Base-by-base conservation (phyloP, 2,888 invertebrate species). In the Acanthopleura granulata region DNA sequence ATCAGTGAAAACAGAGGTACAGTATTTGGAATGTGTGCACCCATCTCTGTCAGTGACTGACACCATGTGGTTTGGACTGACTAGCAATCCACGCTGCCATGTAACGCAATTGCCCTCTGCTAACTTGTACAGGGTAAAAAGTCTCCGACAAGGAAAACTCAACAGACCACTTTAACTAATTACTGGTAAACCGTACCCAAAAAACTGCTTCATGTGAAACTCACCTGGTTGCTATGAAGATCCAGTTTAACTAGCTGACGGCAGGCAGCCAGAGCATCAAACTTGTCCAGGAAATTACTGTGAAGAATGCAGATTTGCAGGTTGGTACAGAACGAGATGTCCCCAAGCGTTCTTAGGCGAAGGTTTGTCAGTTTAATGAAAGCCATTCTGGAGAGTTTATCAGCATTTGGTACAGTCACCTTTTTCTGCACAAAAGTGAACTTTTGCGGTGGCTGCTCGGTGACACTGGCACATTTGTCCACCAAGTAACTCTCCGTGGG, bases 171-270 rank as follows among this genome's bases (percentile, higher is more conserved):
- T 40, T 40, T 40, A 40, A 40, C 40, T 3, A 6, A 40, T 40
- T 40, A n/a, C n/a, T 40, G 9, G 9, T 9, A 40, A 40, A 40
- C 40, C 9, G 9, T 40, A n/a, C n/a, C n/a, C 40, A 40, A 27
- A 16, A 22, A 40, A 6, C 3, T 40, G 40, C 9, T 40, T 40
- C 4, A 6, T 9, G 9, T 40, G 40, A 15, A 27, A 30, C 75
- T 75, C 79, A 88, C 89, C 86, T 88, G 88, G 77, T 89, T 89
- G 29, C 84, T 79, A 78, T 87, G 87, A 18, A 90, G 78, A 81
- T 90, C 90, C n/a, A 90, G 80, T 77, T 87, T 89, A 22, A 89
- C 77, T 12, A 90, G 83, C 25, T 89, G 83, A 70, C 80, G 77
- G 80, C 90, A 90, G 22, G 81, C 73, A 22, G 79, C 80, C 18